Base-by-base conservation (phyloP, 2,888 invertebrate species). In the Parascotia fuliginaria region DNA sequence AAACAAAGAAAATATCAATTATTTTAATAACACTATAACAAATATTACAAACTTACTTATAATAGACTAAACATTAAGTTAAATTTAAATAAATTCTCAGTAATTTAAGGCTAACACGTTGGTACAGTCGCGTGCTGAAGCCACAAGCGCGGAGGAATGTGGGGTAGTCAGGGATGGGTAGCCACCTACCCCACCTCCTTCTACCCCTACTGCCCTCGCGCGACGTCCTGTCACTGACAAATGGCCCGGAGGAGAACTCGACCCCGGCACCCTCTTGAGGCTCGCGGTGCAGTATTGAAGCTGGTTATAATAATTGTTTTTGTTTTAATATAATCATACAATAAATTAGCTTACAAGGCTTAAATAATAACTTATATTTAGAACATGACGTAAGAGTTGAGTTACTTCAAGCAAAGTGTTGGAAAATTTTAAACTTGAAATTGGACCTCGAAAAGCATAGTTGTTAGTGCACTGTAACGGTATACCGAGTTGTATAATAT, bases 201-300 rank as follows among this genome's bases (percentile, higher is more conserved):
- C 47, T 52, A 50, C 53, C 47, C 54, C 53, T 52, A 44, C 67
- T 51, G 65, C 58, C 60, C 55, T 73, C 74, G 71, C 75, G 81
- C 83, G 86, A 85, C 86, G 89, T 86, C 87, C 90, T 90, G 89
- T 87, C 90, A 89, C 89, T 90, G 91, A 91, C 91, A 91, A 91
- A 91, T 91, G 90, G 90, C 88, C 85, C 85, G 89, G 82, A 87
- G 89, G 85, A 87, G 86, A 83, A 79, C 82, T 81, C 87, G 87
- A 89, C 89, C 87, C 85, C 80, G 70, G 79, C 88, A 87, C 90
- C 89, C 90, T 85, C 85, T 83, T 73, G 66, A 78, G 73, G 63
- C 73, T 74, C 72, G 70, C 59, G 24, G 78, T 79, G 54, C 22
- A 16, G 69, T 78, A 27, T n/a, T n/a, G 63, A 44, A 60, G 70